phyloP scores from a whole-genome alignment of 2,113 vertebrate species.

The Bufo gargarizans region DNA sequence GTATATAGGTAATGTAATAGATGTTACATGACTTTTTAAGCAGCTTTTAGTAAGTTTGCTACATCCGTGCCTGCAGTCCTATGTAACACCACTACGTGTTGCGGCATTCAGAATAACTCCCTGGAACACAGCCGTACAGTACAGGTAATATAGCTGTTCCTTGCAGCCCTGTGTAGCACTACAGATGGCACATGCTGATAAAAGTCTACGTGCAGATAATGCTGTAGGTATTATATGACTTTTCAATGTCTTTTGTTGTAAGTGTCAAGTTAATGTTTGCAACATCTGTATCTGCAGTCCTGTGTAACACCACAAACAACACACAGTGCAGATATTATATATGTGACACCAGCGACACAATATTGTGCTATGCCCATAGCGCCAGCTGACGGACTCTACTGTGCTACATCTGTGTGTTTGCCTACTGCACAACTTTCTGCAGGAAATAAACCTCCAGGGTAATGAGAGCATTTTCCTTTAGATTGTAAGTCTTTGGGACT shows the following conservation, averaged over 20 bases:
- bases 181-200: not conserved
- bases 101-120: too few species aligned
- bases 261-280: too few species aligned
- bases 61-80: not conserved
- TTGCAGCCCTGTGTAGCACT: not conserved
- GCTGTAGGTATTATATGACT: not conserved
- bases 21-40: not conserved
- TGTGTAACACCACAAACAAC: not conserved
- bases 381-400: not conserved
- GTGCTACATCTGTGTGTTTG: not conserved
- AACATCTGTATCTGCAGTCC: not conserved
- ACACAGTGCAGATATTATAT: too few species aligned
- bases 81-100: not conserved
- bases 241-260: too few species aligned
- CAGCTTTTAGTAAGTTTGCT: too few species aligned
- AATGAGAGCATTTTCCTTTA: not conserved
- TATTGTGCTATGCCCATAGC: not conserved
- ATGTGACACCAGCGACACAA: not conserved
- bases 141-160: not conserved
- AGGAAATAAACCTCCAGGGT: too few species aligned
- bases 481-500: not conserved
- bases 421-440: not conserved
- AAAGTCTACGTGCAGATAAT: not conserved
- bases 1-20: not conserved
- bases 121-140: not conserved